Percentiles rank a stretch among this genome's conserved stretches.
Evolutionary conservation across 1,140 invertebrate genomes (phyloP).

Genomic region (Cataglyphis hispanica): DNA sequence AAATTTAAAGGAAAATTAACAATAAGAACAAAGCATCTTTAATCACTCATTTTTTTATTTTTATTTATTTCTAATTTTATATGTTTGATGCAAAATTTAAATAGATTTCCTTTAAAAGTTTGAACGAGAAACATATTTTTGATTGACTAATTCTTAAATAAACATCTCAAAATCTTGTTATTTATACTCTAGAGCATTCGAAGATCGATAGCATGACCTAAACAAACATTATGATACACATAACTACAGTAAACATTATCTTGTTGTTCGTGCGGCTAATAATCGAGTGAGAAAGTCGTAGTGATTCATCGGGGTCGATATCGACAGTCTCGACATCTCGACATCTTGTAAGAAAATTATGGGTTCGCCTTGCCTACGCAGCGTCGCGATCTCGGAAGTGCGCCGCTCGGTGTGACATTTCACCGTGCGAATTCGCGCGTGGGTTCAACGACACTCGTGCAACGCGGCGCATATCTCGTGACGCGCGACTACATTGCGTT

Average conservation of each 20-base stretch:
- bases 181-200: not conserved
- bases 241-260: not conserved
- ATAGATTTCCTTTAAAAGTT: not conserved
- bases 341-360: not conserved
- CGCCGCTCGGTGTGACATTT: conserved; percentile 43
- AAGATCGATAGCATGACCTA: not conserved
- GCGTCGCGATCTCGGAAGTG: conserved; percentile 25
- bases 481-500: conserved; percentile 54
- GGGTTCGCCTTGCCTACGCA: not conserved
- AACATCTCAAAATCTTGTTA: not conserved
- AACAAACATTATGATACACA: not conserved
- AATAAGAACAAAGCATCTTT: not conserved
- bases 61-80: not conserved
- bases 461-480: conserved; percentile 10
- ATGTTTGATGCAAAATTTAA: not conserved
- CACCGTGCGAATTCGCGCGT: not conserved
- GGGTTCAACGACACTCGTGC: conserved; percentile 25
- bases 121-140: not conserved
- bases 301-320: not conserved
- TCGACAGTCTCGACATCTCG: not conserved
- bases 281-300: conserved; percentile 14
- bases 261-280: not conserved
- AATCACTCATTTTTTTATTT: not conserved
- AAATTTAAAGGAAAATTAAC: not conserved
- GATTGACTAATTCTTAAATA: not conserved